Evolutionary conservation across 2,797 vertebrate genomes (phyloP), one percentile per base, ranked within the genome.

Genomic region (Mus caroli): DNA sequence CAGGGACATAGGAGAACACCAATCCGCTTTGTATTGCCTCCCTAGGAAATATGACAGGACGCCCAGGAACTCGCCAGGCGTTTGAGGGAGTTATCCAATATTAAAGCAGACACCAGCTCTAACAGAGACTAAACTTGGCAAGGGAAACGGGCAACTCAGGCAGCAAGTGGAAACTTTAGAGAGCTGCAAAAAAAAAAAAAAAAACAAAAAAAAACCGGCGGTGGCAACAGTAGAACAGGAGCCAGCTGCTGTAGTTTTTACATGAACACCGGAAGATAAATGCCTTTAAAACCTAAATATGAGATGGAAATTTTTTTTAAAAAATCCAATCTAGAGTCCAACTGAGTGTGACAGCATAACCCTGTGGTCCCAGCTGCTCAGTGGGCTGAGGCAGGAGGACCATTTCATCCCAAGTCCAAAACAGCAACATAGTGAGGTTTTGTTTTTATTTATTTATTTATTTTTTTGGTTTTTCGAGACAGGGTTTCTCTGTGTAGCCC

Each of bases 121-220:
- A 69, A 64, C n/a, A 91, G 54, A 92, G 54, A 91, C 87, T 31
- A 75, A 58, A 88, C 90, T 84, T 28, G 31, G 40, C 54, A 84
- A 58, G 54, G 6, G 9, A 79, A 80, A 86, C 31, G 52, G 69
- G 52, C 34, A 91, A 82, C 52, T 82, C 17, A 71, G 71, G 26
- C 77, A 71, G 77, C 15, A 11, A 85, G 88, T 75, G 50, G 71
- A 94, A 85, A 64, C 64, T 78, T 2, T 13, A 54, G 4, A 60
- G 95, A 85, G n/a, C 52, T 67, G 0, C 17, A 54, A 83, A 67
- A 1, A 13, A 52, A 78, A 43, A 43, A 43, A 43, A 43, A 43
- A 43, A 43, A 43, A 3, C 4, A 43, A 43, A 43, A 3, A 43
- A 43, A 43, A 43, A 43, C 3, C 40, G 22, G 12, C n/a, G 20